Evolutionary conservation across 35 echinoderm and acorn worm genomes (phyloP).

Genomic region (Lytechinus variegatus): DNA sequence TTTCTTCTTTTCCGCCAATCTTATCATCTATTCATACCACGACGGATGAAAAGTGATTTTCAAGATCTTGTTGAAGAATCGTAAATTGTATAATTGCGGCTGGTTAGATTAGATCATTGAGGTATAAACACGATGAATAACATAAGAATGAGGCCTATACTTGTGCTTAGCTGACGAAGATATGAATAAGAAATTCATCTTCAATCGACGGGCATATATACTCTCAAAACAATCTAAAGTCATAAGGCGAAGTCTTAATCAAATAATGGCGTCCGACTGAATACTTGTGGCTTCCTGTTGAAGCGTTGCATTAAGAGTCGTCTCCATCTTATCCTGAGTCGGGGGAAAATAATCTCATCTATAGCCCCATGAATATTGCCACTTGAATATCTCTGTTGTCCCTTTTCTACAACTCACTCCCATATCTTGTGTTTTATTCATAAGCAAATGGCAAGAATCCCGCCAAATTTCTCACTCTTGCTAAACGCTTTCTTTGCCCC

Average conservation of each 20-base stretch:
- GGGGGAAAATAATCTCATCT: not conserved
- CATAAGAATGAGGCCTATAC: not conserved
- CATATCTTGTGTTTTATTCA: slow-evolving; percentile 43
- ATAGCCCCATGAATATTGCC: slow-evolving; percentile 36
- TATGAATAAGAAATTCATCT: slow-evolving; percentile 6
- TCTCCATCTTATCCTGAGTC: slow-evolving; percentile 10
- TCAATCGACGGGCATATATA: not conserved
- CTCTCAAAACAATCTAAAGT: slow-evolving; percentile 43
- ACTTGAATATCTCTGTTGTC: slow-evolving; percentile 21
- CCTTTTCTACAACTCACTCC: slow-evolving; percentile 27
- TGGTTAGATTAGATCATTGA: slow-evolving; percentile 34
- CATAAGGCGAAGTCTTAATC: slow-evolving; percentile 39
- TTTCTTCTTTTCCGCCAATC: not conserved
- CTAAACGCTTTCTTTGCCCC: not conserved
- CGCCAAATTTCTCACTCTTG: slow-evolving; percentile 24
- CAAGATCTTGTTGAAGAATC: not conserved
- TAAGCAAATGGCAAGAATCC: slow-evolving; percentile 6
- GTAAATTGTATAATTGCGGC: not conserved
- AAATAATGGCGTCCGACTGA: slow-evolving; percentile 9
- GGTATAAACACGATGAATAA: slow-evolving; percentile 20
- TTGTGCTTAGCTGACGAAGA: not conserved
- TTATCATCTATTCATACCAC: not conserved
- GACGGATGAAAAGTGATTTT: not conserved
- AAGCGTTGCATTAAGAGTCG: not conserved
- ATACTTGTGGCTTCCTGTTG: slow-evolving; percentile 39